Base-by-base conservation (phyloP, 2,888 invertebrate genomes). In the Trachelus stipa region DNA sequence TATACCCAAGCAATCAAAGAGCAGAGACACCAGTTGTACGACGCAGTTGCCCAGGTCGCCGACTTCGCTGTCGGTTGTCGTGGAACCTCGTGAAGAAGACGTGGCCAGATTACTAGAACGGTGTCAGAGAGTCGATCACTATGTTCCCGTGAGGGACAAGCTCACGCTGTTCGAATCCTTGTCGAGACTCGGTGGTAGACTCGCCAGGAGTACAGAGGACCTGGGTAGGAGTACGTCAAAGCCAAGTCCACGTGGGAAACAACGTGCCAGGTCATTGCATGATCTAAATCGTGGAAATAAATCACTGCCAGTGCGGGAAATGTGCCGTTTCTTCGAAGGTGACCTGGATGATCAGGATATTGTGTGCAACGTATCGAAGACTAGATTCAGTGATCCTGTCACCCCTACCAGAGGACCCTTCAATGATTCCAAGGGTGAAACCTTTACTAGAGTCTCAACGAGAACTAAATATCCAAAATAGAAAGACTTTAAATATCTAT, bases 111-210 rank as follows among this genome's bases (percentile, higher is more conserved):
- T 94, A n/a, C 84, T 93, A 79, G 92, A 92, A 77, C 91, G 92
- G 77, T 94, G 94, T 82, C 94, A 94, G 85, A 92, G 93, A 85
- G 92, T 92, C 30, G 94, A 95, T 80, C 93, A 93, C 84, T 95
- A 95, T 87, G 95, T 95, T 56, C 95, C 96, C 0, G 96, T 96
- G 69, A 93, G 94, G 83, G 95, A 95, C 85, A 94, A 95, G 84
- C 92, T 95, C 35, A 94, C 95, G 23, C 91, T 95, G 33, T 95
- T 96, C 87, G 96, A 96, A 87, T 95, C 95, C 2, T 88, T 95
- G 78, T 95, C 95, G 74, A 92, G 94, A 81, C 92, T 94, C 80
- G 88, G 90, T 4, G 94, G 94, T 1, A 92, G 94, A 12, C 92
- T 94, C 81, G 93, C 95, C 69, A 93, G 94, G 34, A 94, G 95